Evolutionary conservation across 2,888 invertebrate species (phyloP).

Genomic region (Mamestra brassicae): DNA sequence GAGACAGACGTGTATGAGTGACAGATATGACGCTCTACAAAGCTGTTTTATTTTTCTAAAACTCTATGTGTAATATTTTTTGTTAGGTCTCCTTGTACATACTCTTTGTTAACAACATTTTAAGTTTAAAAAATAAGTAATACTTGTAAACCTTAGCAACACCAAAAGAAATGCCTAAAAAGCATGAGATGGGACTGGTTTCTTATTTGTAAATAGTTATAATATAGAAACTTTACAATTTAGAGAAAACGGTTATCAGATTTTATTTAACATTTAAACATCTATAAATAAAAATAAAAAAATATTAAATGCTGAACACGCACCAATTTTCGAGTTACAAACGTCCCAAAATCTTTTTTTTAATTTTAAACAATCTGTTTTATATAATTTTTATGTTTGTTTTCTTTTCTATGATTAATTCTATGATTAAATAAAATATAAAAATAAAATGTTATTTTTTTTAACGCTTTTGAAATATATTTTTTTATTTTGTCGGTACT

Average conservation of each 20-base stretch:
- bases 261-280: conserved; percentile 60
- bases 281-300: conserved; percentile 47
- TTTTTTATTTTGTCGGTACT: conserved; percentile 9
- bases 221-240: conserved; percentile 62
- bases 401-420: conserved; percentile 1
- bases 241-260: conserved; percentile 58
- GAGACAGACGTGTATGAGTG: background rate
- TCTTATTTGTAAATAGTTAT: conserved; percentile 58
- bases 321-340: conserved; percentile 57
- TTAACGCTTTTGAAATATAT: conserved; percentile 21
- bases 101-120: conserved; percentile 21
- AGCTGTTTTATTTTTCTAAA: background rate
- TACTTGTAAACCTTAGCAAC: conserved; percentile 49
- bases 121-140: conserved; percentile 27
- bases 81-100: background rate
- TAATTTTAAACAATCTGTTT: conserved; percentile 1
- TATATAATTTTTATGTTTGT: background rate
- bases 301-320: conserved; percentile 45
- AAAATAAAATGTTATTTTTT: conserved; percentile 37
- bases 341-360: conserved; percentile 49
- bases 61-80: background rate
- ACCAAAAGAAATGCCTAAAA: conserved; percentile 45
- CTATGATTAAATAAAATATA: conserved; percentile 34
- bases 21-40: background rate
- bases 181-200: conserved; percentile 49